Evolutionary conservation across 2,113 vertebrate genomes (phyloP).

Genomic region (Lepus americanus): DNA sequence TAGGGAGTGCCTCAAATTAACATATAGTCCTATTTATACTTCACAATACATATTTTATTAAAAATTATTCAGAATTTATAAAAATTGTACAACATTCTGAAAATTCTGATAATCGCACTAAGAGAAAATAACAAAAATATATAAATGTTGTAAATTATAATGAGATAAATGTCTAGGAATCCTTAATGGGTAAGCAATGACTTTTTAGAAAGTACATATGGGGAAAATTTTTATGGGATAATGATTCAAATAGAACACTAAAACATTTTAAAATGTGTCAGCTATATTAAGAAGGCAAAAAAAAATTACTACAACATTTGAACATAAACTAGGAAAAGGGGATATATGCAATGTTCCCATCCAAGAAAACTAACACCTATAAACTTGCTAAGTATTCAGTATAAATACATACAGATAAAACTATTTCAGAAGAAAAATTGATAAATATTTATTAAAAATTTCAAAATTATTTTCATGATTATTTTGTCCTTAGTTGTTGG

Average conservation of each 20-base stretch:
- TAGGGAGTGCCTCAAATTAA: neutral
- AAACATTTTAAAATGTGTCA: neutral
- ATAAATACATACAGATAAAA: neutral
- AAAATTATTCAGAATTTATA: neutral
- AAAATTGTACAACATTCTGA: neutral
- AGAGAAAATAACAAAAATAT: neutral
- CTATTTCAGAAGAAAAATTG: neutral
- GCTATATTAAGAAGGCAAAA: neutral
- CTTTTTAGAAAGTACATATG: neutral
- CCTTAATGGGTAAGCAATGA: neutral
- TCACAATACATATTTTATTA: neutral
- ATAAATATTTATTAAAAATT: neutral
- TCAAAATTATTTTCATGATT: neutral
- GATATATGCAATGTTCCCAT: neutral
- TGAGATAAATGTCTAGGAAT: neutral
- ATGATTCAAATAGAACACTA: neutral
- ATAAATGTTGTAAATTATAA: neutral
- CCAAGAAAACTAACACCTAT: neutral
- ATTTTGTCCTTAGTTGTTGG: neutral
- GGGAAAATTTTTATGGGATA: neutral
- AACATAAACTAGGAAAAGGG: neutral
- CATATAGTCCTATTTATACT: neutral
- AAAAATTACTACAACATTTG: neutral
- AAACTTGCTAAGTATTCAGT: neutral
- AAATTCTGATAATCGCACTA: neutral